Percentiles rank a stretch among this genome's conserved stretches.
phyloP scores from a whole-genome alignment of 2,888 invertebrate species.

The Drosophila antonietae region DNA sequence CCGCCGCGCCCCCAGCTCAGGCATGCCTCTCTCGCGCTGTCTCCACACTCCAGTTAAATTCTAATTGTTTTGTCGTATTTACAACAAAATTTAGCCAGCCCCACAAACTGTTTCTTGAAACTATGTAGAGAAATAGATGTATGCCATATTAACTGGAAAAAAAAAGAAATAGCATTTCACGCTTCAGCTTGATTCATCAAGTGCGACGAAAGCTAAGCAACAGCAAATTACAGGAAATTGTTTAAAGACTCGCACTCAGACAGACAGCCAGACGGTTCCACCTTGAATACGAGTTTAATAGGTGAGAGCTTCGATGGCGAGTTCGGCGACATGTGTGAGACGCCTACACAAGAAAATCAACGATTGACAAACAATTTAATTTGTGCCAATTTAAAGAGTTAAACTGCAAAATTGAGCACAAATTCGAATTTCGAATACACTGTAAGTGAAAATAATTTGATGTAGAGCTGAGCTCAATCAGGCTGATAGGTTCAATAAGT shows the following conservation, averaged over 20 bases:
- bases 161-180: conserved; percentile 30
- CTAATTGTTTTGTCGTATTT: conserved; percentile 59
- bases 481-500: background rate
- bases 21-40: background rate
- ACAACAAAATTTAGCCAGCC: conserved; percentile 26
- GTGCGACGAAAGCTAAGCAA: conserved; percentile 55
- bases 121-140: conserved; percentile 8
- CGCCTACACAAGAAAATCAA: conserved; percentile 28
- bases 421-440: background rate
- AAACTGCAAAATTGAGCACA: no score
- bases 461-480: background rate
- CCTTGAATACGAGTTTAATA: conserved; percentile 64
- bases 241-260: conserved; percentile 24
- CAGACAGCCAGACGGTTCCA: conserved; percentile 54
- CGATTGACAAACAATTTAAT: conserved; percentile 62
- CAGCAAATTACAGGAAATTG: conserved; percentile 65
- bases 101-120: conserved; percentile 20
- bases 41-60: conserved; percentile 46
- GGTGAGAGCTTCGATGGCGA: conserved; percentile 25
- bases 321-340: conserved; percentile 3
- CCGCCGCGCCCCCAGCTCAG: background rate
- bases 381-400: conserved; percentile 46
- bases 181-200: conserved; percentile 57
- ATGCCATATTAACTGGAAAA: conserved; percentile 26
- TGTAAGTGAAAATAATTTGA: background rate